These are phyloP conservation scores for Bryconaethiops microstoma DNA, from an alignment of 2,797 vertebrate genomes.

Conservation along the genomic window DNA sequence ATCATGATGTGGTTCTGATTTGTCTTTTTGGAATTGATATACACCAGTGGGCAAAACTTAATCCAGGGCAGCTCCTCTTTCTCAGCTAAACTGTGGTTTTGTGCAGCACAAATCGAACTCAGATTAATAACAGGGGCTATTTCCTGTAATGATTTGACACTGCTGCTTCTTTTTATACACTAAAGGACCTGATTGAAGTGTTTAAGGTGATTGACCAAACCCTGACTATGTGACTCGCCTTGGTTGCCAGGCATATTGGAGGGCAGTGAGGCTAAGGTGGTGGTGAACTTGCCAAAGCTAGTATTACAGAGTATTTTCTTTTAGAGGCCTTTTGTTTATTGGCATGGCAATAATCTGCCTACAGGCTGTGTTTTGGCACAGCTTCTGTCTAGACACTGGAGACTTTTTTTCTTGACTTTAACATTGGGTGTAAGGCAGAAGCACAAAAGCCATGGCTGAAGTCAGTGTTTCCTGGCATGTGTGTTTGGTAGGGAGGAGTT, in stretches of 20 bases:
- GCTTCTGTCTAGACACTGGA: neutral
- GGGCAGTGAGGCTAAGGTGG: constrained; percentile 22
- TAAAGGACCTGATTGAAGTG: constrained; percentile 33
- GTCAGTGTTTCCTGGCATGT: neutral
- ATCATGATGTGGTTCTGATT: neutral
- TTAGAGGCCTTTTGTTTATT: constrained; percentile 39
- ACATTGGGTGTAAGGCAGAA: neutral
- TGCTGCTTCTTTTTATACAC: constrained; percentile 15
- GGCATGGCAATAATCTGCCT: constrained; percentile 41
- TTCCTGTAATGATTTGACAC: constrained; percentile 20
- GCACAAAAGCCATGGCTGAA: neutral
- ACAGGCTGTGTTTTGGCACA: constrained; percentile 14
- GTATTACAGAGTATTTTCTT: constrained; percentile 36
- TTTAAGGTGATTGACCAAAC: constrained; percentile 45
- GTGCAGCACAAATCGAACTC: neutral
- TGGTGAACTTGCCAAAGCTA: constrained; percentile 44
- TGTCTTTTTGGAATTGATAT: neutral
- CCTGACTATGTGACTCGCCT: constrained; percentile 36
- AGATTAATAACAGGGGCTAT: constrained; percentile 20
- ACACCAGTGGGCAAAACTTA: neutral
- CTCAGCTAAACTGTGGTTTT: neutral
- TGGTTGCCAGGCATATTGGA: constrained; percentile 43
- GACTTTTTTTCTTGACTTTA: neutral
- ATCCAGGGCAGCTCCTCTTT: neutral
- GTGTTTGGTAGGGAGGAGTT: constrained; percentile 79